Percentiles rank a stretch among this genome's conserved stretches.
Evolutionary conservation across 1,140 invertebrate genomes (phyloP).

Genomic region (Bombus sibiricus): DNA sequence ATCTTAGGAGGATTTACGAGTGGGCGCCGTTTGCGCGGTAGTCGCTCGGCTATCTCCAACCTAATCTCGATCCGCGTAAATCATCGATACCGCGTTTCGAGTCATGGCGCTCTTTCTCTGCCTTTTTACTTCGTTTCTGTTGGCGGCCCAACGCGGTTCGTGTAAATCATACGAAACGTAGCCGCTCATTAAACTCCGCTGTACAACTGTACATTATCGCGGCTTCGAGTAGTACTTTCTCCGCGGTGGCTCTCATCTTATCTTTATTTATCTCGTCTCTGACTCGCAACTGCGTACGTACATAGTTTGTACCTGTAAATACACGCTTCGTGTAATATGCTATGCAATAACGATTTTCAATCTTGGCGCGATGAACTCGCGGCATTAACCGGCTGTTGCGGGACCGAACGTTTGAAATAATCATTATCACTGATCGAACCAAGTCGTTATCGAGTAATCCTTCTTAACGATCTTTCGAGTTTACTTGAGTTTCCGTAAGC

Average conservation of each 20-base stretch:
- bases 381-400: not conserved
- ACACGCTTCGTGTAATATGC: not conserved
- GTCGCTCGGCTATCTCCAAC: conserved; percentile 30
- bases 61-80: conserved; percentile 53
- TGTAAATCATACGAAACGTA: conserved; percentile 53
- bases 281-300: conserved; percentile 19
- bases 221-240: conserved; percentile 42
- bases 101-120: not conserved
- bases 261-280: conserved; percentile 52
- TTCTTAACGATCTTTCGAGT: no score
- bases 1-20: conserved; percentile 19
- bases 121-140: not conserved
- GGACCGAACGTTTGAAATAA: no score
- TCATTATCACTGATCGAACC: no score
- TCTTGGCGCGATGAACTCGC: not conserved
- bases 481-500: no score
- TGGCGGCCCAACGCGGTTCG: not conserved
- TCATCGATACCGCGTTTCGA: conserved; percentile 30
- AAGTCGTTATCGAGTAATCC: no score
- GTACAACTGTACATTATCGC: conserved; percentile 47
- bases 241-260: conserved; percentile 26
- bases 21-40: conserved; percentile 29
- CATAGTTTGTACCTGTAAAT: conserved; percentile 11
- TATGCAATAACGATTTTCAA: conserved; percentile 1
- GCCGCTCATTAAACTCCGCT: conserved; percentile 52